Evolutionary conservation across 30 jellyfish, hydroid and myxozoan species (phyloP), one percentile per base, ranked within the genome.

Genomic region (Pelagia noctiluca): DNA sequence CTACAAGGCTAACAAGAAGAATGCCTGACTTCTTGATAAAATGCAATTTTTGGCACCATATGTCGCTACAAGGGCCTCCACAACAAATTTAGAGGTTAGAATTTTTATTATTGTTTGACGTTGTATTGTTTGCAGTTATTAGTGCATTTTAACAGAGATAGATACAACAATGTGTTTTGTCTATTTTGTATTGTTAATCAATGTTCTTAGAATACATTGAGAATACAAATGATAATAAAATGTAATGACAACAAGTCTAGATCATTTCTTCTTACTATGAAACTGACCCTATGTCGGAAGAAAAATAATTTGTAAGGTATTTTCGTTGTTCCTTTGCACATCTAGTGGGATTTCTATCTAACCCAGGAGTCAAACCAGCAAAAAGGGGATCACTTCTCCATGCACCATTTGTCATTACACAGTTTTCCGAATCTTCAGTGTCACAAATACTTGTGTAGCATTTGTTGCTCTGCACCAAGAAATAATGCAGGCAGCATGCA

Each of bases 261-360:
- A 22, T 64, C 77, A 64, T 64, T 64, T 22, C 3, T 33, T 64
- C 77, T 22, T 64, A 48, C 77, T 48, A 64, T 28, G 19, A 22
- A 64, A 64, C 50, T 2, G 77, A 64, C 2, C 77, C 77, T 2
- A 5, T 2, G 30, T 64, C 77, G 64, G 50, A 64, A 64, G 77
- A 64, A 64, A 64, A 2, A 64, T 64, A 64, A 64, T 5, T 64
- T 64, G 77, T 64, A 18, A 64, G 77, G 19, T 22, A 5, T 22
- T 64, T 38, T 8, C 16, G 69, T 13, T 53, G 69, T 13, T 53
- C 69, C 18, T 53, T 53, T 3, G 3, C 77, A 64, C 77, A 22
- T 64, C 77, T 64, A 18, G 63, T 64, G 24, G 77, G 77, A 22
- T 64, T 4, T 64, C 77, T 5, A 7, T 64, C 77, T 48, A 64